These are phyloP conservation scores for Cisticola juncidis DNA, from an alignment of 2,113 vertebrate genomes.

Conservation along the genomic window DNA sequence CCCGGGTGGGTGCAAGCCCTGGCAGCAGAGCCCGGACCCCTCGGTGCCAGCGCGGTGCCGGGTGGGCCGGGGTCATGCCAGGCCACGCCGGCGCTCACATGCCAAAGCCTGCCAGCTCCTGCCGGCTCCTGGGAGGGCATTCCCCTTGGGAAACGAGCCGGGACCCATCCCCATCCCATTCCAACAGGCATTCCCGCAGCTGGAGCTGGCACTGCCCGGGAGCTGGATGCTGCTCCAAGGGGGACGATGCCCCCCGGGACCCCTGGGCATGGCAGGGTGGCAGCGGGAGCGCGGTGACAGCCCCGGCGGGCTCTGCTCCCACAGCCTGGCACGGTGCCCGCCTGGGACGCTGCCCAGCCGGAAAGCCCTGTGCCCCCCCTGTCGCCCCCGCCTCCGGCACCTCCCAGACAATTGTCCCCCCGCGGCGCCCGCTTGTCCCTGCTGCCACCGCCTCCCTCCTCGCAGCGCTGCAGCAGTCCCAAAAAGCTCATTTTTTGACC, in stretches of 20 bases:
- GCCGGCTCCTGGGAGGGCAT: neutral
- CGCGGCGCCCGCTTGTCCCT: neutral
- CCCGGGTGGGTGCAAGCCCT: neutral
- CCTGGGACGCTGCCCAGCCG: conserved; percentile 10
- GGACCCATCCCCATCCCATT: neutral
- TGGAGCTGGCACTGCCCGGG: neutral
- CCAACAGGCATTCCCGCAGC: neutral
- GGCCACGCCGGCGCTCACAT: neutral
- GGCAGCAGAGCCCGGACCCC: neutral
- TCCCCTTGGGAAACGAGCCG: neutral
- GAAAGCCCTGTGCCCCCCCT: conserved; percentile 29
- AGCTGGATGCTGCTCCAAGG: neutral
- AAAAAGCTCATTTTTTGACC: neutral
- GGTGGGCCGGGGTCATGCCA: neutral
- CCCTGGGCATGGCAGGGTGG: neutral
- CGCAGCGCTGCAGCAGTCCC: neutral
- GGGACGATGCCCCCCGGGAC: neutral
- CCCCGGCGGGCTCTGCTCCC: neutral
- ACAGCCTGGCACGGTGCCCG: neutral
- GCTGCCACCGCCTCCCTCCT: neutral
- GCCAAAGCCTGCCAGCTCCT: neutral
- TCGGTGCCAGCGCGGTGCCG: neutral
- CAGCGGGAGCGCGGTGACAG: neutral
- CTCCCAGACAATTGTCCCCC: conserved; percentile 35
- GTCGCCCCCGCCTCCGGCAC: neutral